Conservation (phyloP, 1,140 invertebrate genomes). For the Chlorops oryzae region DNA sequence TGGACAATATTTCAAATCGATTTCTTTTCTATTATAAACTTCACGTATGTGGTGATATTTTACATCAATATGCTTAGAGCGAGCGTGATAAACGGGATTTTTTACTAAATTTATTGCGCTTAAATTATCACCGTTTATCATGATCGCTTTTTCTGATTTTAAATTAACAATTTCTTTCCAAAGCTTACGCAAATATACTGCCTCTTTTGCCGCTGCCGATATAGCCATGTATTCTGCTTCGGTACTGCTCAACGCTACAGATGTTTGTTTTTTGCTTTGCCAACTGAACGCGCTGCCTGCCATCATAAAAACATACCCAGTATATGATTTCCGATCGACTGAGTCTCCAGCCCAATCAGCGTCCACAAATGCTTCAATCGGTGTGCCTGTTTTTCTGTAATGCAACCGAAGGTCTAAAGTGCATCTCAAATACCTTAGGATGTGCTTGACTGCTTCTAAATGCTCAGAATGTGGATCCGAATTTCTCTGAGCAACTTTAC, state of each 20-base stretch:
- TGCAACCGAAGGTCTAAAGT: not conserved
- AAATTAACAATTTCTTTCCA: conserved; percentile 12
- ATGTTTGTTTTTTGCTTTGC: conserved; percentile 6
- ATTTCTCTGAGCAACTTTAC: conserved; percentile 2
- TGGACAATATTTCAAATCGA: conserved; percentile 18
- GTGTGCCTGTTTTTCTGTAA: not conserved
- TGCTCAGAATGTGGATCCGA: conserved; percentile 3
- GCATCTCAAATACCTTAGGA: not conserved
- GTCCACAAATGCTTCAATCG: conserved; percentile 2
- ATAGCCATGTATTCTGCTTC: conserved; percentile 23
- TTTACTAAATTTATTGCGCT: conserved; percentile 23
- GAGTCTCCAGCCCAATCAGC: too few species aligned
- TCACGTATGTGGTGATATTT: conserved; percentile 29
- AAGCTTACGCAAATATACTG: conserved; percentile 12
- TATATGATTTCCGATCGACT: conserved; percentile 17
- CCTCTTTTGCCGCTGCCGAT: conserved; percentile 17
- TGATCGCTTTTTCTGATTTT: not conserved
- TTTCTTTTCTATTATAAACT: conserved; percentile 1
- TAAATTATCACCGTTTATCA: conserved; percentile 19
- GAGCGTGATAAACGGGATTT: conserved; percentile 24
- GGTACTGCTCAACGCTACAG: conserved; percentile 13
- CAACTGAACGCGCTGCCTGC: conserved; percentile 20
- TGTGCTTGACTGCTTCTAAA: not conserved
- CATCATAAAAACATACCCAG: conserved; percentile 14
- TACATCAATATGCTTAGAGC: conserved; percentile 33